Evolutionary conservation across 2,113 vertebrate genomes (phyloP).

Genomic region (Cebidichthys violaceus): DNA sequence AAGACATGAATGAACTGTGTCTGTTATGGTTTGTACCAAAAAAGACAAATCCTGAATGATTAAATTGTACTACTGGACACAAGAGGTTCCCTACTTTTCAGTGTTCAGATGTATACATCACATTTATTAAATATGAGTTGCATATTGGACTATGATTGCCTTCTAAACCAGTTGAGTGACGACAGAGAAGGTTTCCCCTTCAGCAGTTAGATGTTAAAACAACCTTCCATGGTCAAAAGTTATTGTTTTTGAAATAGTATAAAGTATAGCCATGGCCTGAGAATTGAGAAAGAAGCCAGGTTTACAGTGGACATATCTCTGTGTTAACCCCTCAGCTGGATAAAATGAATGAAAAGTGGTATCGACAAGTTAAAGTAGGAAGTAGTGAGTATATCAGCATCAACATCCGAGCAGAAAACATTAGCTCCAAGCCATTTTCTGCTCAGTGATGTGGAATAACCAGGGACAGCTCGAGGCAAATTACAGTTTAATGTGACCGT

Average conservation of each 20-base stretch:
- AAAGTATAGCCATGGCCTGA: neutral
- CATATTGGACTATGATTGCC: neutral
- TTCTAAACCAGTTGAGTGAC: too few species aligned
- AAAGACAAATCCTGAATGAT: neutral
- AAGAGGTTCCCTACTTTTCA: neutral
- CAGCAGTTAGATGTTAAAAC: neutral
- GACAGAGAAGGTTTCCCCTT: too few species aligned
- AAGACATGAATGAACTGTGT: neutral
- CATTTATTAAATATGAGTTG: neutral
- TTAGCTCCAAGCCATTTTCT: conserved; percentile 47
- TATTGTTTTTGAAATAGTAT: neutral
- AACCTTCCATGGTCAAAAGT: neutral
- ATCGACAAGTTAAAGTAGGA: conserved; percentile 4
- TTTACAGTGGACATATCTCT: neutral
- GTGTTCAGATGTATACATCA: neutral
- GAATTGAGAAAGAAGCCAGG: neutral
- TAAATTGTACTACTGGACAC: neutral
- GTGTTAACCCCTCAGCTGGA: conserved; percentile 12
- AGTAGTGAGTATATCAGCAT: conserved; percentile 9
- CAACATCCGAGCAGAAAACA: conserved; percentile 54
- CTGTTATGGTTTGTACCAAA: neutral
- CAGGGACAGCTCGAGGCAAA: conserved; percentile 42
- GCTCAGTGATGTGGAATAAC: conserved; percentile 46
- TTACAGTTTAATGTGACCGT: conserved; percentile 55
- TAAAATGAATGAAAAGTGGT: neutral